phyloP scores from a whole-genome alignment of 1,140 invertebrate genomes.

The Orius insidiosus region DNA sequence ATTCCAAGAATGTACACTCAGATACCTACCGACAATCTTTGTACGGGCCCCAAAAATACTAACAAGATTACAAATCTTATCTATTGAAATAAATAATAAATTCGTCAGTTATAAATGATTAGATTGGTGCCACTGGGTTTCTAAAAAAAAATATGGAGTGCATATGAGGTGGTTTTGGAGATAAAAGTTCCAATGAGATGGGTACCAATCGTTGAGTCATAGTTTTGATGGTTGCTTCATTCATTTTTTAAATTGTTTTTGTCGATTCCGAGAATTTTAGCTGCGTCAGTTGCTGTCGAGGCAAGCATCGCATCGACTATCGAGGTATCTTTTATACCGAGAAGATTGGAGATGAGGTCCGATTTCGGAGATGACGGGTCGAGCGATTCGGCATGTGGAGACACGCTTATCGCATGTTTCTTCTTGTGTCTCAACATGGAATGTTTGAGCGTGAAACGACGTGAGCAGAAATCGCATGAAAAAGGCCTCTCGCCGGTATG shows the following conservation, averaged over 20 bases:
- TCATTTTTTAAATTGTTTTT: constrained; percentile 4
- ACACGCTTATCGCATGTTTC: constrained; percentile 37
- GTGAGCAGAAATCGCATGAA: constrained; percentile 60
- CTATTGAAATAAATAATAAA: too few species aligned
- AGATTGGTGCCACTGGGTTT: too few species aligned
- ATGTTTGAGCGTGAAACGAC: constrained; percentile 80
- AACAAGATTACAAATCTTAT: too few species aligned
- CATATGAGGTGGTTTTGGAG: too few species aligned
- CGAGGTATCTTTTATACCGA: constrained; percentile 71
- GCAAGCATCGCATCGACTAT: constrained; percentile 69
- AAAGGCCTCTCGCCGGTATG: constrained; percentile 69
- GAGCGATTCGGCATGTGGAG: neutral
- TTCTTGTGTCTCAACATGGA: constrained; percentile 82
- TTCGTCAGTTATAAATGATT: too few species aligned
- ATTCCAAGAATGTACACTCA: too few species aligned
- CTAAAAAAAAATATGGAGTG: too few species aligned
- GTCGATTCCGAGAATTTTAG: constrained; percentile 61
- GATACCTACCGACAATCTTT: too few species aligned
- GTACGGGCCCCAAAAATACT: too few species aligned
- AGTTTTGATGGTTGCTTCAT: too few species aligned
- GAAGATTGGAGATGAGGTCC: constrained; percentile 72
- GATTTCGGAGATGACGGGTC: constrained; percentile 31
- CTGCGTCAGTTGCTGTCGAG: constrained; percentile 61
- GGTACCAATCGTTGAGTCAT: too few species aligned
- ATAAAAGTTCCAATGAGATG: too few species aligned